Evolutionary conservation across 2,888 invertebrate species (phyloP), one percentile per base, ranked within the genome.

Genomic region (Perizoma affinitatum): DNA sequence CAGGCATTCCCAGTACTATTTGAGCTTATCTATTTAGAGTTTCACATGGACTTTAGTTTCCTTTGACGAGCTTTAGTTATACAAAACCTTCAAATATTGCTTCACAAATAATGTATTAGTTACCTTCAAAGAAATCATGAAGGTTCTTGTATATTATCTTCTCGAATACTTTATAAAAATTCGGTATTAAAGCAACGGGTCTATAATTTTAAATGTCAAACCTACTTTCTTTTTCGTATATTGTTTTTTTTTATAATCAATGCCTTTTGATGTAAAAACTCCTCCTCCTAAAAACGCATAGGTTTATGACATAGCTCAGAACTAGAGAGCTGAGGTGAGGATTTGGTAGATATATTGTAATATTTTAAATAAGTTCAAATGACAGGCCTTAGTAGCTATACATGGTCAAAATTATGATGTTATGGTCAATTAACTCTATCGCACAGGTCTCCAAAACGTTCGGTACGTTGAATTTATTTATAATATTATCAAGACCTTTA

Each of bases 1-100:
- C 64, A 67, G 69, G 69, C 70, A 79, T 76, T n/a, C n/a, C 67
- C 66, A 58, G 65, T 66, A 67, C 68, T 65, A 56, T 63, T 59
- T 59, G 54, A 59, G 58, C 66, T 67, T 67, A 65, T 69, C 67
- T 68, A 64, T 66, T 50, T 64, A 65, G 58, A 38, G 6, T 38
- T 38, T 7, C 38, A 38, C 48, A 47, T n/a, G 38, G 62, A 64
- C 63, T 61, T 60, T 58, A 42, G 22, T 22, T 22, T 42, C 56
- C 59, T 65, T 68, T 54, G 64, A 63, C 42, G 42, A 59, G 57
- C 53, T 64, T 52, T 63, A 51, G 50, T 58, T 58, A 50, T 38
- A 38, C 5, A n/a, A 41, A 54, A 58, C 46, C 41, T 51, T 51
- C 46, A 52, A 45, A 55, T 49, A 52, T 52, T n/a, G 40, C 38